A percentile compares a stretch with the other conserved stretches of the same genome.
These are phyloP conservation scores for Polydrusus pterygomalis DNA, from an alignment of 2,888 invertebrate species.

Conservation along the genomic window DNA sequence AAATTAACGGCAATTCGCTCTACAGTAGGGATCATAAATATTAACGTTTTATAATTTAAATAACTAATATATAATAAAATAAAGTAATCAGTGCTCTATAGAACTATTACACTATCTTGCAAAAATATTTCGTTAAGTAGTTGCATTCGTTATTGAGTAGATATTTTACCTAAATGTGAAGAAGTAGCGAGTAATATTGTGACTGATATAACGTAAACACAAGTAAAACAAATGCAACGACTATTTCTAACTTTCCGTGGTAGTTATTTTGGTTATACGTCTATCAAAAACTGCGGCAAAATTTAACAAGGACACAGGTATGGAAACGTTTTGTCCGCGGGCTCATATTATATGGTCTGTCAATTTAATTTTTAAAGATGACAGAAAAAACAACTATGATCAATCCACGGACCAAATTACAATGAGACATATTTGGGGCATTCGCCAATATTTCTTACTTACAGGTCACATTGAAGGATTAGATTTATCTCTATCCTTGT, in stretches of 20 bases:
- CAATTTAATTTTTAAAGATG: no score
- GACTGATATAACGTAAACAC: constrained; percentile 38
- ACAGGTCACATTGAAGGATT: no score
- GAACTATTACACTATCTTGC: constrained; percentile 26
- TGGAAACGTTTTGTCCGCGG: no score
- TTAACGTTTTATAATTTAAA: neutral
- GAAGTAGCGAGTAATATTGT: constrained; percentile 39
- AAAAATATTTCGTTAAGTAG: constrained; percentile 27
- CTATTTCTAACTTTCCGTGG: constrained; percentile 41
- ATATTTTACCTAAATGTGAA: constrained; percentile 37
- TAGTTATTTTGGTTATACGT: constrained; percentile 6
- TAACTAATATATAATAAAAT: no score
- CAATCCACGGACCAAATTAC: no score
- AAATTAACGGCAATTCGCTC: no score
- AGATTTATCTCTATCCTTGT: no score
- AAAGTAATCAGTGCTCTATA: constrained; percentile 26
- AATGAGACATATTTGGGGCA: no score
- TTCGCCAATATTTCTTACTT: no score
- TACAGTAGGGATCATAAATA: no score
- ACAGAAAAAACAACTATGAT: no score
- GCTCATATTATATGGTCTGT: no score
- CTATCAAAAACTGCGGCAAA: neutral
- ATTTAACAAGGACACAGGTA: neutral
- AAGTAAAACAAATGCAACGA: constrained; percentile 47
- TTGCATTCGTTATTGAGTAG: neutral